Conservation (phyloP, 1,140 invertebrate genomes). For the Copidosoma floridanum region DNA sequence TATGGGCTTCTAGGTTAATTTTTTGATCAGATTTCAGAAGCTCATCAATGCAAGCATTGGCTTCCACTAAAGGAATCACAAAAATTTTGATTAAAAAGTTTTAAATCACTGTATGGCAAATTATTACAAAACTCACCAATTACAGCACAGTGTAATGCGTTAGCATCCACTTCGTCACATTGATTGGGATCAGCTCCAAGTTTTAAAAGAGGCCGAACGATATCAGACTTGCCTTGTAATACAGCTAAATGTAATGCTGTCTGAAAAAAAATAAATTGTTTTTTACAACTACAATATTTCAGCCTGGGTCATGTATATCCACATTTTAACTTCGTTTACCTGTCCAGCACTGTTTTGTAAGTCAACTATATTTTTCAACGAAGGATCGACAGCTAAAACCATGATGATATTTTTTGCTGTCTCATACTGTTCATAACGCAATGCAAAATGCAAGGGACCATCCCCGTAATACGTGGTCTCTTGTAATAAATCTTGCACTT, state of each 20-base stretch:
- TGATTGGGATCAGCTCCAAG: constrained; percentile 56
- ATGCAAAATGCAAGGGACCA: constrained; percentile 44
- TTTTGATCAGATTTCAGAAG: constrained; percentile 30
- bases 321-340: too few relatives aligned
- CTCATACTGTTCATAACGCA: constrained; percentile 41
- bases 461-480: constrained; percentile 43
- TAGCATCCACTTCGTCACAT: constrained; percentile 54
- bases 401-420: constrained; percentile 38
- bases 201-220: constrained; percentile 46
- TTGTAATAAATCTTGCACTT: constrained; percentile 35
- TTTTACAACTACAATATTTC: too few relatives aligned
- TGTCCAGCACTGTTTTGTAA: constrained; percentile 43
- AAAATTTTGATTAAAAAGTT: not conserved
- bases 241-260: constrained; percentile 58
- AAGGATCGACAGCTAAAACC: constrained; percentile 34
- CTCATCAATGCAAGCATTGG: constrained; percentile 34
- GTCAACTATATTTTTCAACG: constrained; percentile 37
- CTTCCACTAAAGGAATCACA: constrained; percentile 15
- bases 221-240: constrained; percentile 48
- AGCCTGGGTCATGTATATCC: too few relatives aligned
- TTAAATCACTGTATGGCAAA: too few relatives aligned
- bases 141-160: constrained; percentile 57
- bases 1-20: constrained; percentile 32
- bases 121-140: too few relatives aligned
- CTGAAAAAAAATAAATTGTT: constrained; percentile 39